Evolutionary conservation across 2,113 vertebrate genomes (phyloP), one percentile per base, ranked within the genome.

Genomic region (Sturnira hondurensis): DNA sequence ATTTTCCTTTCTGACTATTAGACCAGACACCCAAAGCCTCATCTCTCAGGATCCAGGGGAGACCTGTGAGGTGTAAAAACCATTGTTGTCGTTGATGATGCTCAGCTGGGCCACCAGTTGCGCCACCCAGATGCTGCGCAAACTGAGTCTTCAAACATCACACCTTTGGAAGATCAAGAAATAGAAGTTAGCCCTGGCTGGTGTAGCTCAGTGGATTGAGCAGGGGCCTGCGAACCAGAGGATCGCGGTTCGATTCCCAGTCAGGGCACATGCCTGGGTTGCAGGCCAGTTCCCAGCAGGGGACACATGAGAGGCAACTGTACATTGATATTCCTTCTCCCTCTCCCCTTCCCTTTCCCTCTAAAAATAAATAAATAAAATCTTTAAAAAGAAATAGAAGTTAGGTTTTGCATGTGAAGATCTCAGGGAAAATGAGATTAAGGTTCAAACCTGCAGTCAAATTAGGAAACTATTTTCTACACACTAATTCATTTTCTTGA

Each of bases 351-450:
- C n/a, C n/a, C n/a, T n/a, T n/a, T n/a, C n/a, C n/a, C n/a, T n/a
- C n/a, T n/a, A n/a, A n/a, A n/a, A n/a, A n/a, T n/a, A n/a, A n/a
- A n/a, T n/a, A n/a, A n/a, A n/a, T n/a, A n/a, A n/a, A n/a, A n/a
- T n/a, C n/a, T n/a, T n/a, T n/a, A n/a, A n/a, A n/a, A 63, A 93
- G 43, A 91, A 85, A 54, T 33, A 93, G 33, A 86, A 93, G 73
- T 28, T 90, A 52, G 4, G 20, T 74, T 82, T 74, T 76, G n/a
- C 84, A 74, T n/a, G 36, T 24, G 45, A 28, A 38, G 28, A 73
- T 83, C 54, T n/a, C 43, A 38, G 8, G 43, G 4, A 17, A 71
- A 26, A 88, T 78, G 16, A 4, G 5, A 89, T 70, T 81, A 83
- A 93, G 14, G 4, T 76, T 63, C 26, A 50, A 70, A 70, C 41